phyloP scores from a whole-genome alignment of 2,888 invertebrate genomes.

The Euclidia mi region DNA sequence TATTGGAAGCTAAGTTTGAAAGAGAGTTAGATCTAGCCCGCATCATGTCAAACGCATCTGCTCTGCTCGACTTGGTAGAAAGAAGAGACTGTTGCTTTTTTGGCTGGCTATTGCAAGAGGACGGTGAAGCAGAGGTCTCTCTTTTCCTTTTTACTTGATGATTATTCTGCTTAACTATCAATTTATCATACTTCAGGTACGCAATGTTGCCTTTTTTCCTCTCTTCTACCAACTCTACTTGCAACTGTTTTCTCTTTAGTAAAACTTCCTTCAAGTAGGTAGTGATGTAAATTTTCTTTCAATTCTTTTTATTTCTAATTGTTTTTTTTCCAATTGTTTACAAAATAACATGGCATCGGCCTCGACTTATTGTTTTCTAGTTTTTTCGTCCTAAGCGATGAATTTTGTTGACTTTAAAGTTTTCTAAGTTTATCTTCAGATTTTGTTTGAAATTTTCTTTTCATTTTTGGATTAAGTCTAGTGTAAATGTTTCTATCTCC shows the following conservation, averaged over 20 bases:
- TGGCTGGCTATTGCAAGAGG: constrained; percentile 10
- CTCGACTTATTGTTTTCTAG: constrained; percentile 26
- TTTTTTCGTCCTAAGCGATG: constrained; percentile 35
- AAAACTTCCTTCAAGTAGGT: constrained; percentile 51
- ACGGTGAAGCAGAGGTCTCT: constrained; percentile 28
- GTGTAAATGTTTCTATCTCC: constrained; percentile 39
- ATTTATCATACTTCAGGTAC: constrained; percentile 48
- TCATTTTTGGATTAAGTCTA: constrained; percentile 33
- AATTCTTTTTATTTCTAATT: constrained; percentile 45
- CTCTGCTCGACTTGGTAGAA: constrained; percentile 30
- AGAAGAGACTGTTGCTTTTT: constrained; percentile 34
- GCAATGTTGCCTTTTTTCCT: constrained; percentile 39
- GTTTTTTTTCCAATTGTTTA: constrained; percentile 40
- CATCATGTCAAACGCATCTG: constrained; percentile 48
- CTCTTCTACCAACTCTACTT: constrained; percentile 36
- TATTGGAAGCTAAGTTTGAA: constrained; percentile 16
- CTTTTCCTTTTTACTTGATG: constrained; percentile 40
- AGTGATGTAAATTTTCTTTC: constrained; percentile 41
- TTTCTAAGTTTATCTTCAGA: constrained; percentile 40
- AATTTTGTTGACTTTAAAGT: constrained; percentile 46
- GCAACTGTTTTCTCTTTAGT: constrained; percentile 42
- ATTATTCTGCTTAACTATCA: constrained; percentile 42
- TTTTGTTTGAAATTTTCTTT: constrained; percentile 33
- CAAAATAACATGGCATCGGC: constrained; percentile 33
- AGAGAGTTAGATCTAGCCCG: constrained; percentile 44